Percentiles rank a stretch among this genome's conserved stretches.
Conservation (phyloP, 2,797 vertebrate species). For the Kryptolebias ocellatus region DNA sequence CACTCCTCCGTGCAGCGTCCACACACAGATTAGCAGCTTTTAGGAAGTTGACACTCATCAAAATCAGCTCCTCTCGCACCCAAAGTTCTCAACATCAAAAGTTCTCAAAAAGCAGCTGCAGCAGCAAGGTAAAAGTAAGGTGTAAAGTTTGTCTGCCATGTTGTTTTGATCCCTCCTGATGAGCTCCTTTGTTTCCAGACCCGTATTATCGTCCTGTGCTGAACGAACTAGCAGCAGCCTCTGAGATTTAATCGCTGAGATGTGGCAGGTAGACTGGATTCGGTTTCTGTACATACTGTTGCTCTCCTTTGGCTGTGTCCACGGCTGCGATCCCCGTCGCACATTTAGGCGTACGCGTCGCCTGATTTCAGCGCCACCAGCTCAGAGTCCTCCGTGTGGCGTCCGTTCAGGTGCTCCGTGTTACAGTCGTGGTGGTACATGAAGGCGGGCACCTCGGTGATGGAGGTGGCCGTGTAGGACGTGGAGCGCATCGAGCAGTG, state of each 20-base stretch:
- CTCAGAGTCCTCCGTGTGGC: conserved; percentile 83
- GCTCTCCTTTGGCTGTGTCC: conserved; percentile 12
- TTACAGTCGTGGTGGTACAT: conserved; percentile 87
- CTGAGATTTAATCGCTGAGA: conserved; percentile 44
- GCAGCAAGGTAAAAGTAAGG: conserved; percentile 36
- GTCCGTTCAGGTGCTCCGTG: conserved; percentile 86
- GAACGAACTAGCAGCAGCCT: conserved; percentile 23
- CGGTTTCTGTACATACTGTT: conserved; percentile 12
- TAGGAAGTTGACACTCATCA: conserved; percentile 64
- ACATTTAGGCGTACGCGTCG: conserved; percentile 84
- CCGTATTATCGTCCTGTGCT: conserved; percentile 34
- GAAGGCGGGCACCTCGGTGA: conserved; percentile 90
- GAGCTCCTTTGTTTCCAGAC: conserved; percentile 37
- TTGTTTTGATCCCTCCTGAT: conserved; percentile 16
- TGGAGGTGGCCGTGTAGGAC: conserved; percentile 91
- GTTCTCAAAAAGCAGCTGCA: conserved; percentile 39
- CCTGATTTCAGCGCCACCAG: conserved; percentile 85
- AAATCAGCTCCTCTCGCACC: conserved; percentile 45
- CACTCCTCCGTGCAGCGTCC: conserved; percentile 4
- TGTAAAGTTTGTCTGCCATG: conserved; percentile 29
- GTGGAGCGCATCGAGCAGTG: conserved; percentile 89
- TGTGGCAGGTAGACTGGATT: conserved; percentile 14
- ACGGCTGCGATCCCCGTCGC: background rate
- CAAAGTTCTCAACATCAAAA: conserved; percentile 47
- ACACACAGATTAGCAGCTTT: conserved; percentile 71